Evolutionary conservation across 2,797 vertebrate genomes (phyloP).

Genomic region (Borostomias antarcticus): DNA sequence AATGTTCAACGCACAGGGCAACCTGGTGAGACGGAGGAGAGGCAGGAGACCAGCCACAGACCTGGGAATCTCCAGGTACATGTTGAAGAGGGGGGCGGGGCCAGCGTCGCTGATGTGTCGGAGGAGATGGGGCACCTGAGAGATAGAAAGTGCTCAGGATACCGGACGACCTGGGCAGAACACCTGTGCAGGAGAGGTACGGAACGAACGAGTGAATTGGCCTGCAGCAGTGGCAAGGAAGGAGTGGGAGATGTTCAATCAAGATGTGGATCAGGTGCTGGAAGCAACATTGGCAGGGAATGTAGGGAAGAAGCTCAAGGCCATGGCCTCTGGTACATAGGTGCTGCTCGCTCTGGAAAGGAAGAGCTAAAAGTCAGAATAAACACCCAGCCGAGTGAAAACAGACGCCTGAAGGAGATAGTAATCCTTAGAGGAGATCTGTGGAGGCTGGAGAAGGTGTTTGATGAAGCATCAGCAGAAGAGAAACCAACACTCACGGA

Average conservation of each 20-base stretch:
- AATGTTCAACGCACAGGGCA: slow-evolving; percentile 17
- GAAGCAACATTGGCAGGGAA: neutral
- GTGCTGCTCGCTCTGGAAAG: slow-evolving; percentile 2
- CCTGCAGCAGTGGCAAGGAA: neutral
- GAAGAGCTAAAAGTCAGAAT: neutral
- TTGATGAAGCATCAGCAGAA: slow-evolving; percentile 3
- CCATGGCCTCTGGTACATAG: slow-evolving; percentile 14
- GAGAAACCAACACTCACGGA: slow-evolving; percentile 7
- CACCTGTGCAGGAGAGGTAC: neutral
- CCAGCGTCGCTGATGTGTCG: neutral
- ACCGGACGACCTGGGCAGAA: neutral
- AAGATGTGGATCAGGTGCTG: neutral
- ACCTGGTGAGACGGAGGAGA: slow-evolving; percentile 2
- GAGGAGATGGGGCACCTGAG: slow-evolving; percentile 4
- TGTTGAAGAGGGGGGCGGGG: too few species aligned
- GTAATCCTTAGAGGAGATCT: slow-evolving; percentile 12
- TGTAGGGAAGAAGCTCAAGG: slow-evolving; percentile 2
- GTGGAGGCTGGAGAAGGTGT: slow-evolving; percentile 10
- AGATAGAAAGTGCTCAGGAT: too few species aligned
- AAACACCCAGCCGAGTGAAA: slow-evolving; percentile 10
- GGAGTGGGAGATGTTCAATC: neutral
- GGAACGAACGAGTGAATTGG: neutral
- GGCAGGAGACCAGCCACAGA: slow-evolving; percentile 5
- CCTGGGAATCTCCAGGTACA: slow-evolving; percentile 11
- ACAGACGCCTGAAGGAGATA: slow-evolving; percentile 10